Evolutionary conservation across 2,113 vertebrate species (phyloP), one percentile per base, ranked within the genome.

Genomic region (Indri indri): DNA sequence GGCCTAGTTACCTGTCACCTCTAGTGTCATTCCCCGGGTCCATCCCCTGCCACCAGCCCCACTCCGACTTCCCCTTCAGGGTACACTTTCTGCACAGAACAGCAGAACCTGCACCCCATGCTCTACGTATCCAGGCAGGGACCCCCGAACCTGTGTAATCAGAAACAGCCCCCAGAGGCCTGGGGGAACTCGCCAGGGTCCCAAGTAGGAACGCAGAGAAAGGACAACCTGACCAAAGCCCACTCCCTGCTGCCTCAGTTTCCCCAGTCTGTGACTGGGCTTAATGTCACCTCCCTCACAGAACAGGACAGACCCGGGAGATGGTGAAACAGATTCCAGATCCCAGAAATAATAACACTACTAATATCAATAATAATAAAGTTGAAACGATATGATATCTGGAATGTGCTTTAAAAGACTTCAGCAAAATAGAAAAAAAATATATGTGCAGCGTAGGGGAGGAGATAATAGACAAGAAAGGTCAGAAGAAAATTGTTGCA

Each of bases 1-100:
- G 66, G 40, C 40, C n/a, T 18, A 12, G 71, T 4, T 52, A 32
- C 5, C 74, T 25, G 27, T 71, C 50, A 47, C 47, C 22, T 40
- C 68, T 1, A 0, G 83, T 71, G 17, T 76, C 90, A 25, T 5
- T 30, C 11, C 1, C 10, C 20, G 13, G 74, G 13, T 68, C 76
- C 40, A 25, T 12, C 1, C 73, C 45, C 50, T 23, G 59, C 34
- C 30, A 3, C n/a, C 0, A 1, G 77, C 8, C n/a, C 34, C 37
- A 45, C 14, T n/a, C 42, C 0, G 0, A 54, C 37, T 52, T 34
- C 2, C 18, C 71, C 50, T 22, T 8, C 22, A 59, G 11, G 23
- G 5, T 17, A 34, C 1, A 5, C 23, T 37, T 25, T 79, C 65
- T 34, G 32, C 37, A 12, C 2, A 22, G 17, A 47, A 20, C 7